Conservation (phyloP, 1,140 invertebrate species). For the Trissolcus basalis region DNA sequence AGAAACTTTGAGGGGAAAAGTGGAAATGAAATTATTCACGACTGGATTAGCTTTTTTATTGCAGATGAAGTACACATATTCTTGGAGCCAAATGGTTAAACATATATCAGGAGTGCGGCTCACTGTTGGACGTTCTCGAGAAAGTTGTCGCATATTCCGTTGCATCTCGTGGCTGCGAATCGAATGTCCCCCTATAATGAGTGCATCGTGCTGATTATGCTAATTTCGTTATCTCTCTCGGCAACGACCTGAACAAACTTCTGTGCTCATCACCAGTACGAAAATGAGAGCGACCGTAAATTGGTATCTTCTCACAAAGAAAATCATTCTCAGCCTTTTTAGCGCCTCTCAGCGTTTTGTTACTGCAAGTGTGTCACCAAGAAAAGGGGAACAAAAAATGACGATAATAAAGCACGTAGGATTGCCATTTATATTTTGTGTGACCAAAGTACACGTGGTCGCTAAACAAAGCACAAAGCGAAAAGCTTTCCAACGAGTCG, state of each 20-base stretch:
- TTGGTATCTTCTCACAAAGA: slow-evolving; percentile 17
- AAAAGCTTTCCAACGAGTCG: slow-evolving; percentile 14
- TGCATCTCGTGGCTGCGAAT: too few species aligned
- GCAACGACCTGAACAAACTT: background rate
- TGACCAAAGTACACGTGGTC: slow-evolving; percentile 28
- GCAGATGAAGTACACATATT: too few species aligned
- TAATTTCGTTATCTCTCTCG: background rate
- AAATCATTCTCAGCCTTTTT: slow-evolving; percentile 46
- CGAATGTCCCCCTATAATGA: too few species aligned
- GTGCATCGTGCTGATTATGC: slow-evolving; percentile 9
- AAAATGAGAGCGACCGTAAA: slow-evolving; percentile 14
- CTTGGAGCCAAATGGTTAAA: too few species aligned
- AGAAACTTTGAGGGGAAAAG: too few species aligned
- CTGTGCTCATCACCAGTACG: too few species aligned
- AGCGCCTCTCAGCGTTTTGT: slow-evolving; percentile 21
- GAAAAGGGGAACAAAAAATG: slow-evolving; percentile 24
- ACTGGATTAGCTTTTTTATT: too few species aligned
- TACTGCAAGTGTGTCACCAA: slow-evolving; percentile 22
- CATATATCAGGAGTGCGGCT: too few species aligned
- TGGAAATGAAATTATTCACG: too few species aligned
- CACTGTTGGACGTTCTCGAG: too few species aligned
- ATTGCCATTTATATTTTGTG: slow-evolving; percentile 36
- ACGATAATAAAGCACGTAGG: slow-evolving; percentile 21
- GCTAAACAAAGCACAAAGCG: slow-evolving; percentile 28
- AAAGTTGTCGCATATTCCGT: too few species aligned